phyloP scores from a whole-genome alignment of 2,797 vertebrate genomes.

The Takifugu ocellatus region DNA sequence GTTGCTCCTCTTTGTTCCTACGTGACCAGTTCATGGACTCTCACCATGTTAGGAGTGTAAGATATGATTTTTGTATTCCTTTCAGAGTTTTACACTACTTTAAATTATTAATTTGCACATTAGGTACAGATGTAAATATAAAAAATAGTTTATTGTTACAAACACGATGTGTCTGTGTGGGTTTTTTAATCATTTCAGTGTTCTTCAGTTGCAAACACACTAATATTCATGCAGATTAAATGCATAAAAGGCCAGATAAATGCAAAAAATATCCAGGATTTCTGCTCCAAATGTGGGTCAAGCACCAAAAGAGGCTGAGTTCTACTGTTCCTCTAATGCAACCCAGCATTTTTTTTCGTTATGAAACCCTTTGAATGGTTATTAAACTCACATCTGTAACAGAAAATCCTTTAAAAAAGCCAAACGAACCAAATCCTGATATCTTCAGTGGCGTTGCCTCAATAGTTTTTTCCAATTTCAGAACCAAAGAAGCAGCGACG shows the following conservation, averaged over 20 bases:
- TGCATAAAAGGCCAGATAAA: not conserved
- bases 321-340: conserved; percentile 12
- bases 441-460: not conserved
- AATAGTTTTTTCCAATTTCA: not conserved
- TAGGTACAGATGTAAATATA: conserved; percentile 81
- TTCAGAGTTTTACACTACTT: conserved; percentile 81
- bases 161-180: conserved; percentile 77
- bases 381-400: not conserved
- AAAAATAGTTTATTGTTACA: conserved; percentile 86
- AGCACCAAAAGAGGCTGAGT: not conserved
- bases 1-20: conserved; percentile 71
- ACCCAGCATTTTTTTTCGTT: not conserved
- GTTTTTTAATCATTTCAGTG: conserved; percentile 39
- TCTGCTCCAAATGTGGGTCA: not conserved
- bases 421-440: not conserved
- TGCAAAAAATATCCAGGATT: no score
- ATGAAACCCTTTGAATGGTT: not conserved
- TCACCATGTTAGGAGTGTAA: conserved; percentile 77
- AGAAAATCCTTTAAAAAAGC: conserved; percentile 2
- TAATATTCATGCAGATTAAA: not conserved
- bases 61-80: conserved; percentile 78
- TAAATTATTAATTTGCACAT: conserved; percentile 87
- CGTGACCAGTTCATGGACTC: conserved; percentile 74
- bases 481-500: not conserved
- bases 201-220: not conserved